These are phyloP conservation scores for Enteromius treurensis DNA, from an alignment of 2,797 vertebrate species.

Conservation along the genomic window DNA sequence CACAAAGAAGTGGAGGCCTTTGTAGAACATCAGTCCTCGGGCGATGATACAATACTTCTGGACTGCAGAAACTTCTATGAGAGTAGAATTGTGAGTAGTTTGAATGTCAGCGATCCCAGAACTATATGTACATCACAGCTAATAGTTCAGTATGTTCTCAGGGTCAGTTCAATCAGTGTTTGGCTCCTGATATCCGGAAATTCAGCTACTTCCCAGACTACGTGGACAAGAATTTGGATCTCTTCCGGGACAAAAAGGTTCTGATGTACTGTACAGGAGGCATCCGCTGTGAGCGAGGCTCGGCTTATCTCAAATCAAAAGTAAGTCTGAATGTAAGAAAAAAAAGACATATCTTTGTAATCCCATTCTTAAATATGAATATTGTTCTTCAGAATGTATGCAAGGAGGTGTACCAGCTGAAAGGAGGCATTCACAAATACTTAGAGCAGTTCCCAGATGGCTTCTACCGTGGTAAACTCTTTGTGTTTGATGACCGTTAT, in stretches of 20 bases:
- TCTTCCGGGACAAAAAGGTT: constrained; percentile 91
- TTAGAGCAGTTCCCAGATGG: constrained; percentile 93
- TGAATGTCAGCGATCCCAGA: background rate
- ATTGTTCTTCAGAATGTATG: constrained; percentile 83
- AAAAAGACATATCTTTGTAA: background rate
- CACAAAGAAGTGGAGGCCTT: constrained; percentile 88
- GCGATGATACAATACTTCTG: constrained; percentile 85
- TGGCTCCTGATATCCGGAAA: constrained; percentile 96
- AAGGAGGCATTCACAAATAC: constrained; percentile 97
- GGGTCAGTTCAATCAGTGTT: constrained; percentile 89
- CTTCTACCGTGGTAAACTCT: constrained; percentile 95
- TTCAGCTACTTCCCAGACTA: constrained; percentile 99
- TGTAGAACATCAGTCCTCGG: constrained; percentile 73
- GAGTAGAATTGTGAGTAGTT: constrained; percentile 91
- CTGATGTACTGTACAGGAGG: constrained; percentile 99
- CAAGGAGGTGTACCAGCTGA: constrained; percentile 93
- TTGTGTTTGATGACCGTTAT: constrained; percentile 95
- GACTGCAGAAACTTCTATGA: constrained; percentile 99
- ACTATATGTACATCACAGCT: background rate
- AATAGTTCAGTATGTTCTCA: constrained; percentile 61
- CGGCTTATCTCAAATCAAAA: constrained; percentile 93
- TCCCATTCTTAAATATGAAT: background rate
- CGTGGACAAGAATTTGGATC: constrained; percentile 89
- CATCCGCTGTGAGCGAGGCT: constrained; percentile 94
- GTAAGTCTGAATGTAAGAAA: constrained; percentile 67